Evolutionary conservation across 2,113 vertebrate species (phyloP).

Genomic region (Otolemur garnettii): DNA sequence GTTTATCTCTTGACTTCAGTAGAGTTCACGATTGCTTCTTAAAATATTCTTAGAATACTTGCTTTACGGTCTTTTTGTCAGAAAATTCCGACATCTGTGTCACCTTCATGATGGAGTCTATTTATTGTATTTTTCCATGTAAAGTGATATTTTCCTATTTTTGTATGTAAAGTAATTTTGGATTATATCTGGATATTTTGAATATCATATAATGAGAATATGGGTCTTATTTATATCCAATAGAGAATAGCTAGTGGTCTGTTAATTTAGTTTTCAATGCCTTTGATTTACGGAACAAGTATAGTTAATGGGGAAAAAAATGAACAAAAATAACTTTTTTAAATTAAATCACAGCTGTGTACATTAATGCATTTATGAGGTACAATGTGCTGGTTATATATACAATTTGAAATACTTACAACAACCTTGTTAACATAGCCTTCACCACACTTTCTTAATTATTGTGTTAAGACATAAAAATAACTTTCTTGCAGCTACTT

Average conservation of each 20-base stretch:
- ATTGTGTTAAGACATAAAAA: neutral
- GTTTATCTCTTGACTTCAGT: neutral
- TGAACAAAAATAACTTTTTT: too few species aligned
- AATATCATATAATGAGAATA: neutral
- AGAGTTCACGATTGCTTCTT: neutral
- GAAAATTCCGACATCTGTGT: neutral
- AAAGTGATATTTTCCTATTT: neutral
- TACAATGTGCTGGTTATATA: too few species aligned
- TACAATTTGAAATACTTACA: too few species aligned
- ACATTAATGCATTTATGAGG: too few species aligned
- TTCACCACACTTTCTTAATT: too few species aligned
- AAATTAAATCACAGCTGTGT: too few species aligned
- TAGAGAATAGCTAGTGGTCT: neutral
- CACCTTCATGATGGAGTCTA: neutral
- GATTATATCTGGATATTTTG: neutral
- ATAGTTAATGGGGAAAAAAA: neutral
- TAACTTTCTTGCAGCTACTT: neutral
- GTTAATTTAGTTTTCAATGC: neutral
- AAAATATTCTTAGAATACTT: neutral
- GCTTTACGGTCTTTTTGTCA: neutral
- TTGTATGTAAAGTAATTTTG: neutral
- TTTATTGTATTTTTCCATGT: neutral
- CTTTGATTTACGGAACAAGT: neutral
- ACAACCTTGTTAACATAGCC: too few species aligned
- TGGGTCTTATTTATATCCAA: neutral